phyloP scores from a whole-genome alignment of 1,140 invertebrate species.

The Venturia canescens region DNA sequence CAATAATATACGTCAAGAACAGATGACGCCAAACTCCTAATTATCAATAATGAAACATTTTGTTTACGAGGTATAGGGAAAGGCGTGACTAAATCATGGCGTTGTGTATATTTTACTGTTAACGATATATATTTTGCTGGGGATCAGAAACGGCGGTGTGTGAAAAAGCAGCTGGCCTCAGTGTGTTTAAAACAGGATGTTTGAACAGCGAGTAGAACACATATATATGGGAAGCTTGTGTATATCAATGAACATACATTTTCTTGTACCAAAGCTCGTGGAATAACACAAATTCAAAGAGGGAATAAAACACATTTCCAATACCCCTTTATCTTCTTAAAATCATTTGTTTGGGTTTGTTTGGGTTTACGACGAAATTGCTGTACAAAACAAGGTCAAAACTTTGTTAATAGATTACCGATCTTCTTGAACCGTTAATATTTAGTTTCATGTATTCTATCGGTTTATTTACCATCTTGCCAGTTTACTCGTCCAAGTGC shows the following conservation, averaged over 20 bases:
- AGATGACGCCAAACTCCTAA: too few relatives aligned
- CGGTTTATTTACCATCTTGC: background rate
- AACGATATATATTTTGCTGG: conserved; percentile 27
- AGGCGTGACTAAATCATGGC: background rate
- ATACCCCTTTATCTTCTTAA: background rate
- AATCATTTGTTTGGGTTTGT: background rate
- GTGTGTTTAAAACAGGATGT: conserved; percentile 4
- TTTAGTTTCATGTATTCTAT: background rate
- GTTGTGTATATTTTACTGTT: conserved; percentile 10
- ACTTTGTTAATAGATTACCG: background rate
- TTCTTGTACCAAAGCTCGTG: background rate
- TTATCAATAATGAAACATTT: background rate
- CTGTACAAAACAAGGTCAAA: background rate
- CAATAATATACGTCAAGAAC: background rate
- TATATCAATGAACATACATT: background rate
- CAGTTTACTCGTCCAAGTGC: conserved; percentile 23
- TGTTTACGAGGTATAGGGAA: background rate
- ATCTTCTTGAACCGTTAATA: background rate
- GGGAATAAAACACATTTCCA: background rate
- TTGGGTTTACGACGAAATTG: background rate
- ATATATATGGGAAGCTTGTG: background rate
- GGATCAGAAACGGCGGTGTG: background rate
- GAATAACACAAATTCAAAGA: background rate
- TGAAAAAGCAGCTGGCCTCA: conserved; percentile 18
- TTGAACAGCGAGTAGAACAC: background rate